Conservation (phyloP, 2,113 vertebrate species). For the Passer domesticus region DNA sequence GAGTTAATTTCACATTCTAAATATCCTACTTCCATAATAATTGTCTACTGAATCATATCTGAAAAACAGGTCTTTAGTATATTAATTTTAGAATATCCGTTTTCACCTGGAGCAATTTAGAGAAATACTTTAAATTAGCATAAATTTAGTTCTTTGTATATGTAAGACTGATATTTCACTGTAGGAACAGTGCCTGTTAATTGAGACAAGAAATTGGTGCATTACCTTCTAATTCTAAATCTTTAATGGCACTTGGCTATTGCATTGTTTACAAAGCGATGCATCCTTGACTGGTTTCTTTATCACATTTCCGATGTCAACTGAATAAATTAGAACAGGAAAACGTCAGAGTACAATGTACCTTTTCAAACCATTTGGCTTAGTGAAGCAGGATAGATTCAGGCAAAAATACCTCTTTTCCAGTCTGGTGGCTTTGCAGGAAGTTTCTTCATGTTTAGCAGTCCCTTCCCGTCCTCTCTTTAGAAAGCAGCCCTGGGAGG, state of each 20-base stretch:
- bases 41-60: not conserved
- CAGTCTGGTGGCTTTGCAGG: constrained; percentile 31
- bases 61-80: not conserved
- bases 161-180: not conserved
- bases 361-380: not conserved
- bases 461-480: not conserved
- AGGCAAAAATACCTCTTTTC: constrained; percentile 46
- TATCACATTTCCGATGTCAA: constrained; percentile 36
- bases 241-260: not conserved
- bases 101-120: not conserved
- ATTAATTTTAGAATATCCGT: not conserved
- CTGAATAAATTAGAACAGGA: constrained; percentile 44
- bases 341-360: constrained; percentile 2
- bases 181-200: not conserved
- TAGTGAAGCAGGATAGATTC: constrained; percentile 12
- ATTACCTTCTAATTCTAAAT: constrained; percentile 8
- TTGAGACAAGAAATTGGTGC: not conserved
- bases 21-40: not conserved
- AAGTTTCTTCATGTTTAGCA: constrained; percentile 8
- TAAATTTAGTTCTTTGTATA: not conserved
- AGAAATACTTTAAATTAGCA: constrained; percentile 10
- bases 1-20: not conserved
- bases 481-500: not conserved
- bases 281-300: constrained; percentile 43
- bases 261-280: constrained; percentile 46